Evolutionary conservation across 37 sponge, comb jelly and placozoan species (phyloP).

Genomic region (Ephydatia muelleri): DNA sequence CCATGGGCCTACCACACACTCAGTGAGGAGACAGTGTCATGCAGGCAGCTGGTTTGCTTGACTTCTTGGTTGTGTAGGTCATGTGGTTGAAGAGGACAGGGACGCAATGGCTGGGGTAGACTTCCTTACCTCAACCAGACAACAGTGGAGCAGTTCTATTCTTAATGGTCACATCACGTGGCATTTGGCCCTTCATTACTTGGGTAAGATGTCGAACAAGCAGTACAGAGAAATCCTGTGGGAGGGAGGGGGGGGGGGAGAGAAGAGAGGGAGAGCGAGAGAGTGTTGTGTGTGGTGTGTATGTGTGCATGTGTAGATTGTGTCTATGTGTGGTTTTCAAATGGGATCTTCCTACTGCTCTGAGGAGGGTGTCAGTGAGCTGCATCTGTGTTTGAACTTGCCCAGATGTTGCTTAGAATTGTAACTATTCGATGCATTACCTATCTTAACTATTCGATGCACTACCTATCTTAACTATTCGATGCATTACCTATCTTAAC

Average conservation of each 20-base stretch:
- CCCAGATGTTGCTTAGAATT: no score
- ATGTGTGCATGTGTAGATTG: neutral
- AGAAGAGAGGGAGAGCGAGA: no score
- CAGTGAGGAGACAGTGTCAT: neutral
- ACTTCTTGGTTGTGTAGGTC: slow-evolving; percentile 34
- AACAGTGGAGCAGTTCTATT: slow-evolving; percentile 41
- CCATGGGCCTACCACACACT: slow-evolving; percentile 23
- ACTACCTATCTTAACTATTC: no score
- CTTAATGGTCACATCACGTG: slow-evolving; percentile 48
- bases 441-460: no score
- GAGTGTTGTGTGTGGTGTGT: no score
- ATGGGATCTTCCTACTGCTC: no score
- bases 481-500: no score
- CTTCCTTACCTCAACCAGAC: slow-evolving; percentile 22
- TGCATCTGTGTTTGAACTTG: no score
- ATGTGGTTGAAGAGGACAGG: slow-evolving; percentile 52
- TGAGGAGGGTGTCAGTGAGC: no score
- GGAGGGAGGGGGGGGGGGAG: no score
- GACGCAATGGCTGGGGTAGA: slow-evolving; percentile 48
- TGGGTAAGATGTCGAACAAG: slow-evolving; percentile 34
- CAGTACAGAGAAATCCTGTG: no score
- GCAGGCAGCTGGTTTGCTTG: neutral
- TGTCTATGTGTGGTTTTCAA: neutral
- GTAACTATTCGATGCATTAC: no score
- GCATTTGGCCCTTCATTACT: slow-evolving; percentile 56